Conservation (phyloP, 2,113 vertebrate species). For the Pithys albifrons region DNA sequence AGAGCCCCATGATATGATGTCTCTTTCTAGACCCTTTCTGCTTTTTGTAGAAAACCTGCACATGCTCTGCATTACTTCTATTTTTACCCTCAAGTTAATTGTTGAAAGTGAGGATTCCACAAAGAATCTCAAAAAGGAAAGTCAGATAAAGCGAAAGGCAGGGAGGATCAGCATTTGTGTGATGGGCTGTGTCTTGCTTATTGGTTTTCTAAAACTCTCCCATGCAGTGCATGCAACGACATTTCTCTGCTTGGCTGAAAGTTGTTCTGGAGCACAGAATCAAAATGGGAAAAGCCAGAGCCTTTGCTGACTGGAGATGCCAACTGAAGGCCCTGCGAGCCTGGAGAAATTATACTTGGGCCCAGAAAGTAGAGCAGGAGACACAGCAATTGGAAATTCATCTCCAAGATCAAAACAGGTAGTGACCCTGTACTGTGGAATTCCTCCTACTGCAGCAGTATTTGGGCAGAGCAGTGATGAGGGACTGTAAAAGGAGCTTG, state of each 20-base stretch:
- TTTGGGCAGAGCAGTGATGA: neutral
- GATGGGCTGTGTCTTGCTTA: neutral
- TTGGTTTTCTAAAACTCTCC: conserved; percentile 52
- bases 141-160: neutral
- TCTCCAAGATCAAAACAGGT: conserved; percentile 87
- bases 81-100: neutral
- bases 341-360: conserved; percentile 85
- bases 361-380: conserved; percentile 75
- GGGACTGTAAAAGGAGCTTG: neutral
- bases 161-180: neutral
- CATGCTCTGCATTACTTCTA: neutral
- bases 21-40: neutral
- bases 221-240: conserved; percentile 83
- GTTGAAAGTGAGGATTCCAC: neutral
- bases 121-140: neutral
- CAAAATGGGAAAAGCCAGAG: conserved; percentile 84
- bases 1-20: neutral
- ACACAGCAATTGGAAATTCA: conserved; percentile 75
- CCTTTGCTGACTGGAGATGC: conserved; percentile 87
- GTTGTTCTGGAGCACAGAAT: conserved; percentile 82
- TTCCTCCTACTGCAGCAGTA: neutral
- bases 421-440: neutral
- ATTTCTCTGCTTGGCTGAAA: conserved; percentile 91
- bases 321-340: conserved; percentile 82
- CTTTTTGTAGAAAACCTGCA: neutral